Evolutionary conservation across 2,113 vertebrate genomes (phyloP).

Genomic region (Accipiter cooperii): DNA sequence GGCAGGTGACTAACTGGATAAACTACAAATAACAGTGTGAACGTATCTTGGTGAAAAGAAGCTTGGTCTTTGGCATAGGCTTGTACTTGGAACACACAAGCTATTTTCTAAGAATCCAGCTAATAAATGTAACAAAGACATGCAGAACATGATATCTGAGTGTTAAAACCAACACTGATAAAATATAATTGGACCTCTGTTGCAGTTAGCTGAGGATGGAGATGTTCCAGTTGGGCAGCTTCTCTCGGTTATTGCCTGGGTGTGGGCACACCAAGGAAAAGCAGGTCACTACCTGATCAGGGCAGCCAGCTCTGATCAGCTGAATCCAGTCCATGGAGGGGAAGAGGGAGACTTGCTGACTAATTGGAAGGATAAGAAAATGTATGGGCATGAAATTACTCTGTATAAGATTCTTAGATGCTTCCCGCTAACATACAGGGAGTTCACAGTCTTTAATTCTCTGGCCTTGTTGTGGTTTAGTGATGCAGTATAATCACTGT

Average conservation of each 20-base stretch:
- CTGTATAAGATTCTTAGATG: neutral
- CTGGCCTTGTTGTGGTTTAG: neutral
- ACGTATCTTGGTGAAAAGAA: neutral
- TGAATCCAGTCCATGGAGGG: neutral
- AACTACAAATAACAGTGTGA: neutral
- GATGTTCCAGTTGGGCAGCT: neutral
- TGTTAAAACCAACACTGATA: neutral
- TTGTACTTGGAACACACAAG: neutral
- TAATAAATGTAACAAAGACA: neutral
- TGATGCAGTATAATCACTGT: neutral
- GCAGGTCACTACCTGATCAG: neutral
- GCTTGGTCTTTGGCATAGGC: neutral
- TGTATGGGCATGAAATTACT: neutral
- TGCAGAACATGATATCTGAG: neutral
- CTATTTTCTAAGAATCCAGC: neutral
- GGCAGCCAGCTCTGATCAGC: neutral
- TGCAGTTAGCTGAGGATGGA: neutral
- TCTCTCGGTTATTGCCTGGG: neutral
- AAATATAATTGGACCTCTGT: neutral
- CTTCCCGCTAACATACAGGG: neutral
- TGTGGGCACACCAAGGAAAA: neutral
- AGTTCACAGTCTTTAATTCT: neutral
- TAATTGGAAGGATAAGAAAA: neutral
- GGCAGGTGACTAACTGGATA: neutral
- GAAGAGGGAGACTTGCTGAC: neutral